Evolutionary conservation across 2,888 invertebrate species (phyloP).

Genomic region (Sesia bembeciformis): DNA sequence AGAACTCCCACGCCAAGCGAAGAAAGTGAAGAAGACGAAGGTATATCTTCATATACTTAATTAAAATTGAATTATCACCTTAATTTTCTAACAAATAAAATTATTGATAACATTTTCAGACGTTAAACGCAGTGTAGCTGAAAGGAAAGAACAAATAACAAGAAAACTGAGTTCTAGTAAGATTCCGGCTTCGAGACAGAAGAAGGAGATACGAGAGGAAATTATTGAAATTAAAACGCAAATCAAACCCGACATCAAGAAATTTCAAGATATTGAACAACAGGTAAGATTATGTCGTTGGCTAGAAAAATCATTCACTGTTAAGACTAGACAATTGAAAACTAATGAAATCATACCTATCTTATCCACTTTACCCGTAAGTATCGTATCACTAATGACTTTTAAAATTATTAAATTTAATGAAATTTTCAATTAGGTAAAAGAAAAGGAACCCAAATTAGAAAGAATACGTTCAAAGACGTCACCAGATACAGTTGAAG

Average conservation of each 20-base stretch:
- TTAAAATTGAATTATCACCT: neutral
- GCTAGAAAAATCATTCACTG: neutral
- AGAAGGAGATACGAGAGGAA: constrained; percentile 83
- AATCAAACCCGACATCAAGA: constrained; percentile 72
- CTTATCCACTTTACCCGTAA: neutral
- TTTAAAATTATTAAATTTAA: neutral
- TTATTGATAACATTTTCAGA: constrained; percentile 24
- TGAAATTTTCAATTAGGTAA: constrained; percentile 25
- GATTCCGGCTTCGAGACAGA: constrained; percentile 82
- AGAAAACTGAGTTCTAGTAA: constrained; percentile 81
- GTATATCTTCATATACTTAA: constrained; percentile 17
- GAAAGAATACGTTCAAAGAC: constrained; percentile 55
- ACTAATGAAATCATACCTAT: too few species aligned
- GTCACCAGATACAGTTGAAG: constrained; percentile 49
- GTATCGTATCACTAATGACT: neutral
- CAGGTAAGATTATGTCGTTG: constrained; percentile 31
- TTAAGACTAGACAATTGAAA: neutral
- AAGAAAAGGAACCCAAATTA: constrained; percentile 53
- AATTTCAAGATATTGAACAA: constrained; percentile 67
- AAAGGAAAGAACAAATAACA: constrained; percentile 83
- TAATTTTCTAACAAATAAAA: neutral
- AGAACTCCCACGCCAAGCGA: constrained; percentile 51
- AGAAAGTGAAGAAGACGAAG: constrained; percentile 72
- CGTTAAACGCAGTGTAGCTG: constrained; percentile 82
- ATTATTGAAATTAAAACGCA: constrained; percentile 81